phyloP scores from a whole-genome alignment of 2,113 vertebrate genomes.

The Scolopax mira region DNA sequence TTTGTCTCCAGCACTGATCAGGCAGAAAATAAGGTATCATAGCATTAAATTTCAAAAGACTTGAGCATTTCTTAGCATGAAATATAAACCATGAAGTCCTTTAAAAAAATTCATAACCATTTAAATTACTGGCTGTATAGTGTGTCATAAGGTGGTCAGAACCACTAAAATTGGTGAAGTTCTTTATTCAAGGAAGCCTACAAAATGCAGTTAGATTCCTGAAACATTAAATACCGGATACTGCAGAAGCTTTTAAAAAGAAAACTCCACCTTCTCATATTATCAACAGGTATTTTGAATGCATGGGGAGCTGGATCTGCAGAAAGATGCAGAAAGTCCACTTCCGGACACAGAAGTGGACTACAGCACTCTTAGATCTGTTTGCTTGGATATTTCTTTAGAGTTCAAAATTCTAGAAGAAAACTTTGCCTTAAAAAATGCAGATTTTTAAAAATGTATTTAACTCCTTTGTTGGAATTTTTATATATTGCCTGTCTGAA shows the following conservation, averaged over 20 bases:
- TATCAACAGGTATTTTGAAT: background rate
- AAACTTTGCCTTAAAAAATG: background rate
- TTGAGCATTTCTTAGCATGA: background rate
- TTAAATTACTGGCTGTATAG: background rate
- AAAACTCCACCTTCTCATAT: background rate
- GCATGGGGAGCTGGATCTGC: background rate
- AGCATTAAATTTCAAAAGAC: background rate
- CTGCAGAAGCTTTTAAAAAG: background rate
- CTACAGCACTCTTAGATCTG: background rate
- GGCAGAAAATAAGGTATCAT: background rate
- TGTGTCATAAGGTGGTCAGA: background rate
- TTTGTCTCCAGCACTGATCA: background rate
- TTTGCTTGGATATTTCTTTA: background rate
- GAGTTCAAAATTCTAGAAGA: background rate
- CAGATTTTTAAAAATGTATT: background rate
- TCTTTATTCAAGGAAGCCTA: background rate
- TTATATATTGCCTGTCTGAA: background rate
- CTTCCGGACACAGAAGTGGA: background rate
- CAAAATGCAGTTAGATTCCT: background rate
- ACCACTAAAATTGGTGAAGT: background rate
- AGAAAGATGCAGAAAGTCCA: no score
- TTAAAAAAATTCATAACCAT: background rate
- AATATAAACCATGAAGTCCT: background rate
- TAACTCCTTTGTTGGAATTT: background rate
- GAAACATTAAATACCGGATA: background rate